These are phyloP conservation scores for Megalopta genalis DNA, from an alignment of 1,140 invertebrate genomes.

Conservation along the genomic window DNA sequence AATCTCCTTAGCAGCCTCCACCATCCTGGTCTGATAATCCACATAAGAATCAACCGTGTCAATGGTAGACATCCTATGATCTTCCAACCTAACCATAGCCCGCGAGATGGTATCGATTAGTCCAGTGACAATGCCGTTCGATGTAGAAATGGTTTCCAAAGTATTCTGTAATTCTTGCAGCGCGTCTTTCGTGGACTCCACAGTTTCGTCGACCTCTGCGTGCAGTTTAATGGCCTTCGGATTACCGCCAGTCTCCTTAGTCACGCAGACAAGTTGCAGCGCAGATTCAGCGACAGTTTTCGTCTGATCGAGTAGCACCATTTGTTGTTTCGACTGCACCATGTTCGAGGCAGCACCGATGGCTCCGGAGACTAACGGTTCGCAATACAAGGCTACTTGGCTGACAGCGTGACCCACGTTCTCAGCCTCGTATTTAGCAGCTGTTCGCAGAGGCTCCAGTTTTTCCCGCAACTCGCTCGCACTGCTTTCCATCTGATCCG, in stretches of 20 bases:
- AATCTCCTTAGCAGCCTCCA: conserved; percentile 95
- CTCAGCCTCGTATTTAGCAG: conserved; percentile 95
- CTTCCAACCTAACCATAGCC: conserved; percentile 90
- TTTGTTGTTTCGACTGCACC: conserved; percentile 93
- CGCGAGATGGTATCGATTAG: conserved; percentile 95
- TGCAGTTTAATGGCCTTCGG: conserved; percentile 90
- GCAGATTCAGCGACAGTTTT: conserved; percentile 96
- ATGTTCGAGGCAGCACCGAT: conserved; percentile 95
- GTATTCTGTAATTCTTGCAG: conserved; percentile 90
- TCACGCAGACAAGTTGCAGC: conserved; percentile 90
- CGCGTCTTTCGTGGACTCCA: conserved; percentile 89
- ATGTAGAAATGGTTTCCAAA: conserved; percentile 91
- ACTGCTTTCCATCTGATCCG: conserved; percentile 88
- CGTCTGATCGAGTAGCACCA: conserved; percentile 92
- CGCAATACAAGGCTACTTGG: conserved; percentile 90
- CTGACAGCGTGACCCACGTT: conserved; percentile 93
- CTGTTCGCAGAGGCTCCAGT: conserved; percentile 89
- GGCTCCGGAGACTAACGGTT: conserved; percentile 90
- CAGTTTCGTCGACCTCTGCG: conserved; percentile 90
- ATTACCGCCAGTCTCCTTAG: conserved; percentile 96
- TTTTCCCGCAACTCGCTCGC: conserved; percentile 89
- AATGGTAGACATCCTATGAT: conserved; percentile 81
- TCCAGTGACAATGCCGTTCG: conserved; percentile 91
- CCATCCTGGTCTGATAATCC: conserved; percentile 98
- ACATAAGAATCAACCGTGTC: conserved; percentile 88